Evolutionary conservation across 2,113 vertebrate species (phyloP), one percentile per base, ranked within the genome.

Genomic region (Amphiprion ocellaris): DNA sequence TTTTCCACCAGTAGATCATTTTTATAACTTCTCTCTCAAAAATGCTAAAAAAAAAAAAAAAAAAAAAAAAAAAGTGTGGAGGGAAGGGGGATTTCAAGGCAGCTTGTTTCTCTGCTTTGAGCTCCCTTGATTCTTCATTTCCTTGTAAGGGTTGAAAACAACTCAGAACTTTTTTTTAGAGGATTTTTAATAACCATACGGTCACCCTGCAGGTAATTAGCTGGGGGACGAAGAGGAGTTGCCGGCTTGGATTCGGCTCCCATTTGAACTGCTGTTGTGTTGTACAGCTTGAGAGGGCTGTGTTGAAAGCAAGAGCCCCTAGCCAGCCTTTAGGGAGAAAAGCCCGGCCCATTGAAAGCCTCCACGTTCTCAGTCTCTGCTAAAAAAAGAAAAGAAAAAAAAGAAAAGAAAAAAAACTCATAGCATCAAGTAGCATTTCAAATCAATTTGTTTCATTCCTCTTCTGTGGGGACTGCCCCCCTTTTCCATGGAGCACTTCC

Each of bases 141-240:
- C 54, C 63, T 81, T 77, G 61, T 63, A 50, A 86, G 56, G 72
- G 54, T 52, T 78, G 63, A 86, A 92, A 92, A 92, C 82, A 89
- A 91, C 85, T 91, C 79, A 44, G 58, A 92, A 89, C 59, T 68
- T 79, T 69, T 82, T 69, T 76, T 46, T 26, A 64, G 83, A 79
- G 58, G 26, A 71, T 65, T 87, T 92, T 88, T 92, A 90, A 92
- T 92, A 92, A 87, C 90, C 87, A 91, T 90, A 87, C 83, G 62
- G 86, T 79, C 87, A 88, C 84, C 86, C 91, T 81, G 81, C 86
- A 93, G 90, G 90, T 92, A 92, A 93, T 92, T 93, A 91, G 87
- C 90, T 83, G 24, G 80, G 82, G 89, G 89, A 82, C 90, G 84
- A 93, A 90, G 75, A 81, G 76, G 61, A 83, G 90, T 76, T 78